These are phyloP conservation scores for Odontocolon sp. DNA, from an alignment of 2,888 invertebrate species.

Conservation along the genomic window DNA sequence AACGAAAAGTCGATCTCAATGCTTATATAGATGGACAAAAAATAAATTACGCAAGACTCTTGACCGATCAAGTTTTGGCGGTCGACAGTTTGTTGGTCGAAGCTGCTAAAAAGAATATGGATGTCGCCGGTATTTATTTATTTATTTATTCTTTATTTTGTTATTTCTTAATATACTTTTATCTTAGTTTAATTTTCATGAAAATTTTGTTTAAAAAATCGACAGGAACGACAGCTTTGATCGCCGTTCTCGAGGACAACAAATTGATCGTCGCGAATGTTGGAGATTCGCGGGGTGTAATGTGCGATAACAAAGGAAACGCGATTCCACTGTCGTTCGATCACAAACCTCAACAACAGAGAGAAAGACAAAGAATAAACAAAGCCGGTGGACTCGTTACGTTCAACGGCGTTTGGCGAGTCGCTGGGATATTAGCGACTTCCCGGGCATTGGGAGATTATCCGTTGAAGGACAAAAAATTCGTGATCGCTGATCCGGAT, in stretches of 20 bases:
- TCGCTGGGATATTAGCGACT: slow-evolving; percentile 96
- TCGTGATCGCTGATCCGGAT: slow-evolving; percentile 97
- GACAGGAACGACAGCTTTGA: slow-evolving; percentile 95
- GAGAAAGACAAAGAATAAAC: slow-evolving; percentile 95
- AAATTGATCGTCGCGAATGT: slow-evolving; percentile 96
- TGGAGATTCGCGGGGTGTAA: slow-evolving; percentile 97
- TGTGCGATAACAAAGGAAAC: slow-evolving; percentile 95
- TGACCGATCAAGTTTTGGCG: slow-evolving; percentile 93
- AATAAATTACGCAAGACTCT: slow-evolving; percentile 90
- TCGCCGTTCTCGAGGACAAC: slow-evolving; percentile 92
- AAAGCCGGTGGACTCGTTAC: slow-evolving; percentile 97
- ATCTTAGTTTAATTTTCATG: slow-evolving; percentile 65
- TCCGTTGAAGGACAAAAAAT: slow-evolving; percentile 95
- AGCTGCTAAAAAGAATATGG: slow-evolving; percentile 89
- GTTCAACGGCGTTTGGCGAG: slow-evolving; percentile 98
- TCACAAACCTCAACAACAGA: slow-evolving; percentile 97
- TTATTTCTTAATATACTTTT: slow-evolving; percentile 19
- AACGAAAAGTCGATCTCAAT: slow-evolving; percentile 76
- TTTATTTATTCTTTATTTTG: background rate
- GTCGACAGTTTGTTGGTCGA: slow-evolving; percentile 92
- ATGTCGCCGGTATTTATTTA: slow-evolving; percentile 82
- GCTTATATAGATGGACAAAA: slow-evolving; percentile 89
- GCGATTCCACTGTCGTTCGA: slow-evolving; percentile 96
- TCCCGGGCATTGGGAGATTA: slow-evolving; percentile 97
- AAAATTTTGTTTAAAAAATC: slow-evolving; percentile 60